These are phyloP conservation scores for Drosophila tani DNA, from an alignment of 1,140 invertebrate genomes.

Conservation along the genomic window DNA sequence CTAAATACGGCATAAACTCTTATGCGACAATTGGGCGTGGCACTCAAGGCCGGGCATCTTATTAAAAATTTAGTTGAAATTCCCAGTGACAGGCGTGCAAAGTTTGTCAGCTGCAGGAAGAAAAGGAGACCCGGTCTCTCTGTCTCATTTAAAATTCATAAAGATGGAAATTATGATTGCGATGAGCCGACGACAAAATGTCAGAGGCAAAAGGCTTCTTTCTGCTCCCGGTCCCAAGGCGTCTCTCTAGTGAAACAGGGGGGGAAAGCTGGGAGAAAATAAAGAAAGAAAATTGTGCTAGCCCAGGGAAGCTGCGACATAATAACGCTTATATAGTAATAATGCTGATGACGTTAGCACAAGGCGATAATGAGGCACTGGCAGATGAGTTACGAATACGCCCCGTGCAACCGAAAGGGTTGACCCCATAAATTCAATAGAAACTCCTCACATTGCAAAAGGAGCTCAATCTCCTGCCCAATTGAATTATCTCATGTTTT, in stretches of 20 bases:
- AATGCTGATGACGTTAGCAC: constrained; percentile 54
- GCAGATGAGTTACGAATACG: constrained; percentile 52
- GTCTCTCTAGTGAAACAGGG: neutral
- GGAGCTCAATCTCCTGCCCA: constrained; percentile 9
- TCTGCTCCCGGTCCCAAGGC: constrained; percentile 14
- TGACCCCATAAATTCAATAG: constrained; percentile 36
- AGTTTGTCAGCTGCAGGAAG: constrained; percentile 55
- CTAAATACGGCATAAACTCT: constrained; percentile 67
- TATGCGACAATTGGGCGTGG: constrained; percentile 50
- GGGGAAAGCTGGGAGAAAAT: neutral
- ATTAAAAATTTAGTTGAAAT: constrained; percentile 78
- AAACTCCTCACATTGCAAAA: constrained; percentile 53
- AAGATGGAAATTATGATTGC: constrained; percentile 81
- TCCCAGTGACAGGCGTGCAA: constrained; percentile 71
- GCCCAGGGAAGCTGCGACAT: constrained; percentile 30
- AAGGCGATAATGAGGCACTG: constrained; percentile 24
- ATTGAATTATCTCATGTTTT: constrained; percentile 65
- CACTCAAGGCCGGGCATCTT: constrained; percentile 57
- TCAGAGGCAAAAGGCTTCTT: constrained; percentile 59
- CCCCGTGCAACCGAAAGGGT: constrained; percentile 38
- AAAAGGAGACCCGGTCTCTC: constrained; percentile 19
- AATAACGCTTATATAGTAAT: constrained; percentile 65
- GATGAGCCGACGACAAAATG: constrained; percentile 79
- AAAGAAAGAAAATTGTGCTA: constrained; percentile 8
- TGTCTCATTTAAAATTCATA: constrained; percentile 82